Evolutionary conservation across 2,113 vertebrate species (phyloP).

Genomic region (Pogonocichla stellata): DNA sequence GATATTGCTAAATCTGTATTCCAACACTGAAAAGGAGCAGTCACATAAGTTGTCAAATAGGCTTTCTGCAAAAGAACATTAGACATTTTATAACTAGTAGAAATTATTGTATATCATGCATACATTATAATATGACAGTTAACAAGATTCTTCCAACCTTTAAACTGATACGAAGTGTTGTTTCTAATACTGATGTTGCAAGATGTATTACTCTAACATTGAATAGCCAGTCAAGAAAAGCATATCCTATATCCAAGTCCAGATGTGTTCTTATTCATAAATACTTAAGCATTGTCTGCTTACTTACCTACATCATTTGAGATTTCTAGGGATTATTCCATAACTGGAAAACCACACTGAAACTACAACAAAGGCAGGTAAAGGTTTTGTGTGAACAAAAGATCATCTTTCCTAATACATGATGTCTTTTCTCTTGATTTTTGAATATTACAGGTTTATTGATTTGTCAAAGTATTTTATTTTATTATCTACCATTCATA

Average conservation of each 20-base stretch:
- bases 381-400: not conserved
- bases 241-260: not conserved
- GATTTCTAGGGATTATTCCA: not conserved
- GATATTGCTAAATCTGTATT: not conserved
- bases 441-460: not conserved
- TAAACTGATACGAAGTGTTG: not conserved
- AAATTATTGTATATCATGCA: not conserved
- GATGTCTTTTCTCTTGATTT: not conserved
- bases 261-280: not conserved
- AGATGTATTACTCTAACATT: not conserved
- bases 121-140: not conserved
- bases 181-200: not conserved
- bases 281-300: not conserved
- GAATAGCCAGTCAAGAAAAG: not conserved
- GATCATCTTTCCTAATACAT: not conserved
- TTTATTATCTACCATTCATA: not conserved
- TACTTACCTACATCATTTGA: not conserved
- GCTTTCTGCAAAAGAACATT: not conserved
- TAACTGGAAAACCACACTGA: not conserved
- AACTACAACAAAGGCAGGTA: not conserved
- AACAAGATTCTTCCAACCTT: not conserved
- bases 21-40: not conserved
- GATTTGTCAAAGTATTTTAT: not conserved
- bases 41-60: not conserved
- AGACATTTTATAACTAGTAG: not conserved